Evolutionary conservation across 64 coral and sea anemone genomes (phyloP), one percentile per base, ranked within the genome.

Genomic region (Dendrophyllia cribrosa): DNA sequence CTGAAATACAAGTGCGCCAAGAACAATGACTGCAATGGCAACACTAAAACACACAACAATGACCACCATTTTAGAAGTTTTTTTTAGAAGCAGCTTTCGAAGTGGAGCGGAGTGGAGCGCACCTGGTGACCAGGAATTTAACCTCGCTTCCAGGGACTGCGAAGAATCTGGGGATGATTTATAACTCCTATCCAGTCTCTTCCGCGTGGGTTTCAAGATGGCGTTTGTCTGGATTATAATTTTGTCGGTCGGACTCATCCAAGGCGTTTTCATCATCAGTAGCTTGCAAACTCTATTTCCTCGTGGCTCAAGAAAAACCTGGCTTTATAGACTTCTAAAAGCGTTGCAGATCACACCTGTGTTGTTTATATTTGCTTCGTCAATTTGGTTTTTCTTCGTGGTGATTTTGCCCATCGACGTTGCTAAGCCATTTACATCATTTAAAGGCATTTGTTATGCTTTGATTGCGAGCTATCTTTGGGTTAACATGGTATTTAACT

Each of bases 401-500:
- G 80, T 94, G 51, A 96, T 93, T 91, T 80, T 99, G 63, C 97
- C 97, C 0, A 89, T 89, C 34, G 88, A 94, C 48, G 88, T 99
- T 74, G 75, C 83, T 6, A 63, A 80, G 23, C 90, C 97, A 4
- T 92, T 88, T 13, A 68, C 75, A 1, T 96, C 97, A 12, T 72
- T 92, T 5, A 60, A 94, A 94, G 94, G 91, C 44, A 64, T 92
- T 66, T 66, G 93, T 34, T 92, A 89, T 51, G 75, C 93, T 56
- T 49, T 94, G 48, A 75, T 87, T 58, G 97, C 97, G n/a, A 85
- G 95, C 55, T 99, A 99, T 82, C 70, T 99, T 17, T 99, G 97
- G 97, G 43, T 99, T 5, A 99, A 99, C 56, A 89, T 99, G 59
- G 94, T 93, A 20, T 99, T 99, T 59, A 99, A 99, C 77, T 99